phyloP scores from a whole-genome alignment of 2,113 vertebrate genomes.

The Xenopus borealis region DNA sequence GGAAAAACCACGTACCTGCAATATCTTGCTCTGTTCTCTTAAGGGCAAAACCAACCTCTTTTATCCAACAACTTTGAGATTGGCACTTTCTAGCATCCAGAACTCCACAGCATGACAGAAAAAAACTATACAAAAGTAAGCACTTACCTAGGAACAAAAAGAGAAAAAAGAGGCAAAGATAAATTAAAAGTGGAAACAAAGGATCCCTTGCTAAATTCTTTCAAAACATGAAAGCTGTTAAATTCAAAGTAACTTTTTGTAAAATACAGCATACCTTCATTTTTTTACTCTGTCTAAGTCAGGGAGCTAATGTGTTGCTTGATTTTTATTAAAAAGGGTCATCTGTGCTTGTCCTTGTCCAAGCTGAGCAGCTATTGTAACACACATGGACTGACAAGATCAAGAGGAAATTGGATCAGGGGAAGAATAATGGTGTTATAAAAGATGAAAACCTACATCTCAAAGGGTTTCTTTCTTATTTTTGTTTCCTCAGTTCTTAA shows the following conservation, averaged over 20 bases:
- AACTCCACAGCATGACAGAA: conserved; percentile 2
- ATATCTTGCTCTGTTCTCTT: neutral
- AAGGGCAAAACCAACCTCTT: conserved; percentile 13
- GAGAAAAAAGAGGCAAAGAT: neutral
- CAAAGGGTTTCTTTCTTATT: conserved; percentile 17
- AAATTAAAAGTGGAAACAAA: neutral
- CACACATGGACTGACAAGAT: conserved; percentile 12
- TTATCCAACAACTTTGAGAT: conserved; percentile 12
- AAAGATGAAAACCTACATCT: conserved; percentile 28
- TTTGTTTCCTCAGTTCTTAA: conserved; percentile 26
- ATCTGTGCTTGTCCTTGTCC: neutral
- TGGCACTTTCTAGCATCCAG: neutral
- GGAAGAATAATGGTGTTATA: conserved; percentile 17
- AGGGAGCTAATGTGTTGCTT: no score
- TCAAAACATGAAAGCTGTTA: neutral
- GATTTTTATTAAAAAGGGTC: neutral
- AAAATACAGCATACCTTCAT: neutral
- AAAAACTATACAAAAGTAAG: conserved; percentile 10
- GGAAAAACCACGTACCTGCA: conserved; percentile 18
- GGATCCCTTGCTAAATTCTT: neutral
- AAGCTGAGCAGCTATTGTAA: conserved; percentile 5
- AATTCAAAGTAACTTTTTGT: neutral
- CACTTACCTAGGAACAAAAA: conserved; percentile 42
- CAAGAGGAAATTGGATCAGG: conserved; percentile 12
- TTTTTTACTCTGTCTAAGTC: neutral